These are phyloP conservation scores for Sminthurides bifidus DNA, from an alignment of 1,140 invertebrate species.

Conservation along the genomic window DNA sequence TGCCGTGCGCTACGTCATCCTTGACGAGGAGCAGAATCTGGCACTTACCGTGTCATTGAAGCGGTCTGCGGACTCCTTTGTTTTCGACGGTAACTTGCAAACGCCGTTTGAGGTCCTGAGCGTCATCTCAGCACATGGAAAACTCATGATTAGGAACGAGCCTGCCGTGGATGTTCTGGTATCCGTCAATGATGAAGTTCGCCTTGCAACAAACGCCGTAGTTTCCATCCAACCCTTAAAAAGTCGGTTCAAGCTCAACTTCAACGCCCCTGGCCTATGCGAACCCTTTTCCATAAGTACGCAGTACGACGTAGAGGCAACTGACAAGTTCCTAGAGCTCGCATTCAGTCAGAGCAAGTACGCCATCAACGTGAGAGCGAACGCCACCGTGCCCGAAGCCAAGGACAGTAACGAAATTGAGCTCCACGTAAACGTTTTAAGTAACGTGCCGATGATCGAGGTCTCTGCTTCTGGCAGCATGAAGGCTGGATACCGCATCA, in stretches of 20 bases:
- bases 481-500: conserved; percentile 15
- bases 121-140: conserved; percentile 1
- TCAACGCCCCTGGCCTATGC: conserved; percentile 15
- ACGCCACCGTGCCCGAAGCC: conserved; percentile 12
- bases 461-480: conserved; percentile 19
- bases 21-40: neutral
- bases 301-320: conserved; percentile 11
- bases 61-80: neutral
- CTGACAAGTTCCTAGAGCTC: conserved; percentile 10
- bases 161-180: conserved; percentile 3
- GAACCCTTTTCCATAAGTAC: conserved; percentile 19
- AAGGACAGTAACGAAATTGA: conserved; percentile 17
- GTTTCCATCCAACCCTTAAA: conserved; percentile 4
- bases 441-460: conserved; percentile 21
- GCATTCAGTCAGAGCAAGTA: conserved; percentile 18
- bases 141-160: conserved; percentile 3
- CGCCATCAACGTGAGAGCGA: conserved; percentile 7
- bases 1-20: conserved; percentile 3
- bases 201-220: neutral
- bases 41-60: neutral
- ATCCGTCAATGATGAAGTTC: conserved; percentile 2
- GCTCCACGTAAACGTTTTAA: conserved; percentile 19
- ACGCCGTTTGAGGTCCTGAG: conserved; percentile 14
- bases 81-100: conserved; percentile 11
- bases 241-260: conserved; percentile 13